phyloP scores from a whole-genome alignment of 2,797 vertebrate species.

The Monodelphis domestica region DNA sequence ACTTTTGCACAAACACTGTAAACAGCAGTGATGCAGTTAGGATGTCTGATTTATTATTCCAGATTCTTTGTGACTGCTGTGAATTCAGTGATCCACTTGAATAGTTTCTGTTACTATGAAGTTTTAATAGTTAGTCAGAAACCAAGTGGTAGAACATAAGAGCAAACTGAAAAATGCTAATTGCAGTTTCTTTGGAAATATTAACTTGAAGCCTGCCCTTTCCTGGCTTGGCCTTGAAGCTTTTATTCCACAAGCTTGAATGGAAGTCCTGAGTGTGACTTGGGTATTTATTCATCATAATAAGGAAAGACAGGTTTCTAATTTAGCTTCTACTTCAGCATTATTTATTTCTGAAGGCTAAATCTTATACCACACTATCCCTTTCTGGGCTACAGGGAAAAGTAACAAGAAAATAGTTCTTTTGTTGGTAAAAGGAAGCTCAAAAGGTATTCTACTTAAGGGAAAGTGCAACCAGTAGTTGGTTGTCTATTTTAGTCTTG shows the following conservation, averaged over 20 bases:
- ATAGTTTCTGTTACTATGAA: constrained; percentile 72
- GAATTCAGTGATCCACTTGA: constrained; percentile 72
- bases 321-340: background rate
- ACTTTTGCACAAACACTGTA: constrained; percentile 69
- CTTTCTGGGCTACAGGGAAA: background rate
- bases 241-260: background rate
- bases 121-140: constrained; percentile 79
- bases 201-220: constrained; percentile 35
- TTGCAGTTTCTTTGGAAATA: constrained; percentile 25
- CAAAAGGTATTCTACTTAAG: background rate
- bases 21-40: constrained; percentile 64
- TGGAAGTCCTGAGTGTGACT: background rate
- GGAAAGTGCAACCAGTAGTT: background rate
- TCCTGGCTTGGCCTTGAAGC: background rate
- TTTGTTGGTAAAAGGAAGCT: background rate
- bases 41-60: constrained; percentile 74
- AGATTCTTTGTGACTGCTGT: constrained; percentile 71
- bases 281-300: background rate
- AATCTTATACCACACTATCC: background rate
- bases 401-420: background rate
- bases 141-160: constrained; percentile 11
- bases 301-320: background rate
- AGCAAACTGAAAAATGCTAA: constrained; percentile 30
- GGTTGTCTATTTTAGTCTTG: background rate
- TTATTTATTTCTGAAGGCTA: background rate